Evolutionary conservation across 2,797 vertebrate genomes (phyloP).

Genomic region (Myripristis jacobus): DNA sequence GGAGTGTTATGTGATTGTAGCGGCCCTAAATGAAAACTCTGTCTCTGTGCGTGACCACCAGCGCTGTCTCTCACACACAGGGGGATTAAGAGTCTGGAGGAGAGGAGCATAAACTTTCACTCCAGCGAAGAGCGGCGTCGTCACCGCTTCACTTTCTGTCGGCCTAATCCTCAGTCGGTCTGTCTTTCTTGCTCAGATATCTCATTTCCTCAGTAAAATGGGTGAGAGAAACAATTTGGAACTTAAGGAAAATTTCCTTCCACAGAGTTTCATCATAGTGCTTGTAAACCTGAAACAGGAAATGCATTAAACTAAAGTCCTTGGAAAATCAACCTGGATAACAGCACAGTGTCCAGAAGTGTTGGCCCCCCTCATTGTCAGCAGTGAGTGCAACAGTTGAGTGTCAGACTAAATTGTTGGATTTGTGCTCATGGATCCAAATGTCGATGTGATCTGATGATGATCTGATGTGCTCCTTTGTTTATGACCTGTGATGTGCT

Average conservation of each 20-base stretch:
- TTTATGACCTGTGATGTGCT: too few relatives aligned
- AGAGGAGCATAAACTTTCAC: constrained; percentile 55
- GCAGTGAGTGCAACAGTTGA: not conserved
- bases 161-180: not conserved
- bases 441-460: too few relatives aligned
- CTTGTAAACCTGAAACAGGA: constrained; percentile 34
- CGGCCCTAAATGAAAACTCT: constrained; percentile 68
- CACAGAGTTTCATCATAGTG: constrained; percentile 21
- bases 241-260: constrained; percentile 36
- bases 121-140: constrained; percentile 65
- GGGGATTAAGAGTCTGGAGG: constrained; percentile 57
- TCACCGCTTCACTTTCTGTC: constrained; percentile 13
- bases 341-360: constrained; percentile 18
- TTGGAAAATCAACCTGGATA: constrained; percentile 23
- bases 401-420: constrained; percentile 4
- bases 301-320: constrained; percentile 45
- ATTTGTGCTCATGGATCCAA: not conserved
- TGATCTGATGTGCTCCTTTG: too few relatives aligned
- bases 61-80: constrained; percentile 51
- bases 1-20: constrained; percentile 59
- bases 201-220: constrained; percentile 28
- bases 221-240: not conserved
- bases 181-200: constrained; percentile 26
- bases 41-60: constrained; percentile 66
- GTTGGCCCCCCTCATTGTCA: constrained; percentile 7